Conservation (phyloP, 2,888 invertebrate genomes). For the Zelleria hepariella region DNA sequence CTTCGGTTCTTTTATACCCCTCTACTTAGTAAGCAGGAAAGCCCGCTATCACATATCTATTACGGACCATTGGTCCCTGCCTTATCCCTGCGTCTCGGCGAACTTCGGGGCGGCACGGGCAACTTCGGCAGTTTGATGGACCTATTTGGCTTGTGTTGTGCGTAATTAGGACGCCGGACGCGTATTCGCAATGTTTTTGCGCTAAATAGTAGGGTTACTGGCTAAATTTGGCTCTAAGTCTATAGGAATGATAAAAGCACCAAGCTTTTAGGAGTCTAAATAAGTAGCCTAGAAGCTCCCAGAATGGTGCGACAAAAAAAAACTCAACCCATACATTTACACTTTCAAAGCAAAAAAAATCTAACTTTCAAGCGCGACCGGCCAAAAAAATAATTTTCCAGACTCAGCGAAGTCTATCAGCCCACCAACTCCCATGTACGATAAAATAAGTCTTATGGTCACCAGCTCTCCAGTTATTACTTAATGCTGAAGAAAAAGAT, state of each 20-base stretch:
- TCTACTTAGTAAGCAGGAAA: neutral
- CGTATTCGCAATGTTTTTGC: neutral
- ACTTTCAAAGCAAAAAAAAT: no score
- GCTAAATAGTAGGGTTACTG: neutral
- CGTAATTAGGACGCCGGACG: neutral
- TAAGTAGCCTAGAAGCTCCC: no score
- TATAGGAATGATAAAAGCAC: neutral
- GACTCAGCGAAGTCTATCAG: no score
- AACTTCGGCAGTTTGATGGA: neutral
- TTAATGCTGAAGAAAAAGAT: no score
- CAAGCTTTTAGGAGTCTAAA: neutral
- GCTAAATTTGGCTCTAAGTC: neutral
- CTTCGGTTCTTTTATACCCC: neutral
- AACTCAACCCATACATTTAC: no score
- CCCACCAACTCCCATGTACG: no score
- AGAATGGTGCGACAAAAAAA: no score
- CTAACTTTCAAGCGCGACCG: no score
- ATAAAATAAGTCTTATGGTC: no score
- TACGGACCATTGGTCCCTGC: neutral
- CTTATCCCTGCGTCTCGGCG: neutral
- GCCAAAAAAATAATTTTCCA: no score
- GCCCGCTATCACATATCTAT: neutral
- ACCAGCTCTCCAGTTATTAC: no score
- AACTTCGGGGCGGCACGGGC: neutral
- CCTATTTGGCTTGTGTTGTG: neutral